Evolutionary conservation across 2,113 vertebrate genomes (phyloP), one percentile per base, ranked within the genome.

Genomic region (Cavia aperea): DNA sequence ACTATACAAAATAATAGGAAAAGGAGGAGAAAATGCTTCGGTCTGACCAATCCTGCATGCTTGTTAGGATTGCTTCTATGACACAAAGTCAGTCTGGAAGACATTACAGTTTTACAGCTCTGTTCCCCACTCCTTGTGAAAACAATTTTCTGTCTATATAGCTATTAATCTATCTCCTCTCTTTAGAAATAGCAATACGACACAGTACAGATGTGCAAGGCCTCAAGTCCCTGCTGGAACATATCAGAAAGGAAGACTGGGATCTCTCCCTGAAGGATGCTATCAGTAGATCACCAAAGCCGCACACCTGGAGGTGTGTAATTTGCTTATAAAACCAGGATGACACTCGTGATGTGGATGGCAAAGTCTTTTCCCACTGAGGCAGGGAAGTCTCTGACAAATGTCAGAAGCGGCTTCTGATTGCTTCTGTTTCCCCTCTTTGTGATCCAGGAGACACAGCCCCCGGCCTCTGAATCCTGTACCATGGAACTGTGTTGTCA

Each of bases 121-220:
- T 89, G 43, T 94, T 93, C 33, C 29, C 58, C 81, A 58, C 51
- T 92, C 92, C 92, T 96, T 92, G 90, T 96, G 94, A 93, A 94
- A 95, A 87, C 86, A 96, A 94, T 95, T 95, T 96, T 96, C 93
- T 86, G 49, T 91, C 92, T 95, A 33, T 85, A 89, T 46, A 93
- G 54, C 81, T 86, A 89, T 94, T 96, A 88, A 60, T 60, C 81
- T 60, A 92, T 95, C 86, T 96, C 95, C 79, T 92, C 63, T 92
- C 75, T 89, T 95, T 87, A 96, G 65, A 46, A 94, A 81, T 4
- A 87, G 46, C 84, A 94, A 90, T 29, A 36, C 89, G 39, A 89
- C 15, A 10, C 49, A 75, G 31, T 58, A 68, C 81, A 94, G 83
- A 90, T 95, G 83, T 56, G 10, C 4, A 79, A 88, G 16, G 43